phyloP scores from a whole-genome alignment of 2,888 invertebrate genomes.

The Campoplex capitator region DNA sequence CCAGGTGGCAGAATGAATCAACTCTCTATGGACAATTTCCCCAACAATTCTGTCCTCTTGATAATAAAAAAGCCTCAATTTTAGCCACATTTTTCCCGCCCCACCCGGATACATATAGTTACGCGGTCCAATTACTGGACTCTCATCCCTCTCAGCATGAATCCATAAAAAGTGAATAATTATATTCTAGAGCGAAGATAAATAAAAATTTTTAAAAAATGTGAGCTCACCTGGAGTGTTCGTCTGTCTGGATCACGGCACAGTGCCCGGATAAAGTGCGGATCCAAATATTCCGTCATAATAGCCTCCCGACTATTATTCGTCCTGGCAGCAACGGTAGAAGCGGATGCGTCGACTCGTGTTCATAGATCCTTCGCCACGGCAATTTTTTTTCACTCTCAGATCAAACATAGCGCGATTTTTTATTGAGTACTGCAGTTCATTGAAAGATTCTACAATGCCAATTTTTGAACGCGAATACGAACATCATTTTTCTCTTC shows the following conservation, averaged over 20 bases:
- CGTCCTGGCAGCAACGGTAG: conserved; percentile 59
- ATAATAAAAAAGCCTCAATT: background rate
- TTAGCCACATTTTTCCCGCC: background rate
- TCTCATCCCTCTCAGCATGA: background rate
- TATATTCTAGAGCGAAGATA: background rate
- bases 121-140: background rate
- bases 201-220: background rate
- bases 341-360: conserved; percentile 57
- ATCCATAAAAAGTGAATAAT: background rate
- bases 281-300: conserved; percentile 86
- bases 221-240: conserved; percentile 84
- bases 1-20: background rate
- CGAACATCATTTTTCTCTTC: conserved; percentile 3
- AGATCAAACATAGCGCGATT: conserved; percentile 28
- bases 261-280: conserved; percentile 86
- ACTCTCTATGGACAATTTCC: too few species aligned
- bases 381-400: conserved; percentile 35
- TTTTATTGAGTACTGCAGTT: background rate
- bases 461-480: background rate
- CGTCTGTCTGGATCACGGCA: conserved; percentile 86
- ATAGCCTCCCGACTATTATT: conserved; percentile 73
- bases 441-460: background rate
- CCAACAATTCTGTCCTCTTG: background rate
- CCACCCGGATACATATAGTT: background rate
- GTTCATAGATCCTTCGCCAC: conserved; percentile 40